Percentiles rank a stretch among this genome's conserved stretches.
Conservation (phyloP, 1,140 invertebrate genomes). For the Zaprionus tsacasi region DNA sequence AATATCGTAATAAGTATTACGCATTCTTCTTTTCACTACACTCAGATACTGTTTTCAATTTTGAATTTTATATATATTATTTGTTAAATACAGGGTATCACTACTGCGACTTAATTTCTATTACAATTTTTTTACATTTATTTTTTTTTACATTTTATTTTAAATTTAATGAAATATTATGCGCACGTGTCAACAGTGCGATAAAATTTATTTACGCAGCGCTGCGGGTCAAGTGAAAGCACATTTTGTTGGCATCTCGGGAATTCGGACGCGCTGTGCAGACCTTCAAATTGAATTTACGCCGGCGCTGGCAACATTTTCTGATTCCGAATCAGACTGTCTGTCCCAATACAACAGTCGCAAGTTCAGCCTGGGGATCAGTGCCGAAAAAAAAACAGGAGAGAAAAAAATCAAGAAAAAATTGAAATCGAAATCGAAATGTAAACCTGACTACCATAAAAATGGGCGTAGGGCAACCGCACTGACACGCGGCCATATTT, state of each 20-base stretch:
- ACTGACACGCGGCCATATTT: constrained; percentile 83
- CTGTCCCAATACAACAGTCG: background rate
- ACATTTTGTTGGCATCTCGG: constrained; percentile 57
- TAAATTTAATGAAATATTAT: constrained; percentile 78
- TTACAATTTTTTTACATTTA: constrained; percentile 19
- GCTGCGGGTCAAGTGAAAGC: constrained; percentile 83
- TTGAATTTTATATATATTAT: too few species aligned
- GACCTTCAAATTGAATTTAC: constrained; percentile 82
- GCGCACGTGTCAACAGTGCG: constrained; percentile 78
- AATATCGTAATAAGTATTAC: too few species aligned
- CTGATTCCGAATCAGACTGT: constrained; percentile 1
- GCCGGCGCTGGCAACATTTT: constrained; percentile 29
- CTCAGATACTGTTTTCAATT: too few species aligned
- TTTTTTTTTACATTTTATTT: constrained; percentile 35
- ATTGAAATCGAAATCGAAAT: constrained; percentile 78
- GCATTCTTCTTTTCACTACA: too few species aligned
- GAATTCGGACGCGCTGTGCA: constrained; percentile 42
- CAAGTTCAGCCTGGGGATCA: constrained; percentile 27
- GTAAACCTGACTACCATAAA: constrained; percentile 76
- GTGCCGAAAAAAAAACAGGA: constrained; percentile 41
- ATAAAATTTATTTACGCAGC: constrained; percentile 82
- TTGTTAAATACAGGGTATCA: too few species aligned
- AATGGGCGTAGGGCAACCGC: constrained; percentile 82
- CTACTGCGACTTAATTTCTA: constrained; percentile 40
- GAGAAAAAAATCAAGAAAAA: constrained; percentile 21